These are phyloP conservation scores for Aproaerema taeniolella DNA, from an alignment of 2,888 invertebrate genomes.

Conservation along the genomic window DNA sequence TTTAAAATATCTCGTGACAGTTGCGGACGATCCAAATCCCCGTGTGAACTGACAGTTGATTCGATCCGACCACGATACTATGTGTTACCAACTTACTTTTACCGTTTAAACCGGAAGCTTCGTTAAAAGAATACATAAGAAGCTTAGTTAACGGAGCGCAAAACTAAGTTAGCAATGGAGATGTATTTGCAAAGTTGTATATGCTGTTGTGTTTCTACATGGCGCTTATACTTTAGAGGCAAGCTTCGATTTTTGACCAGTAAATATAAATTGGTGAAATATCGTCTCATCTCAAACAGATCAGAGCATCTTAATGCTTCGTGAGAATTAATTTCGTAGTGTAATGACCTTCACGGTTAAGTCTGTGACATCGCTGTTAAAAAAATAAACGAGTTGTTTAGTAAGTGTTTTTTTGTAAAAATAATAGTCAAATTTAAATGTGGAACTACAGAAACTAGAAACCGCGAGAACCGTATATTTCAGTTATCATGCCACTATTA, in stretches of 20 bases:
- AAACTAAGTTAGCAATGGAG: not conserved
- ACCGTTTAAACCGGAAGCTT: not conserved
- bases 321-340: slow-evolving; percentile 69
- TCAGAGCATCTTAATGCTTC: slow-evolving; percentile 54
- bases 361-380: slow-evolving; percentile 53
- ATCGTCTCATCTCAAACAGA: slow-evolving; percentile 52
- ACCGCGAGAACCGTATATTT: too few species aligned
- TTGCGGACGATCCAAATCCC: slow-evolving; percentile 50
- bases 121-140: not conserved
- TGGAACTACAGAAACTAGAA: too few species aligned
- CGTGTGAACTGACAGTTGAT: slow-evolving; percentile 68
- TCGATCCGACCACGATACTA: slow-evolving; percentile 48
- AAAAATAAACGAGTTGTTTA: slow-evolving; percentile 27
- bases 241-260: slow-evolving; percentile 5
- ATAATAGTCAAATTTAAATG: too few species aligned
- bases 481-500: too few species aligned
- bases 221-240: too few species aligned
- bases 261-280: slow-evolving; percentile 29
- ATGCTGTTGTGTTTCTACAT: slow-evolving; percentile 1
- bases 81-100: slow-evolving; percentile 25
- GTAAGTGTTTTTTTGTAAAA: too few species aligned
- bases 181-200: slow-evolving; percentile 9
- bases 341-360: slow-evolving; percentile 55
- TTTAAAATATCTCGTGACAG: too few species aligned
- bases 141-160: not conserved